Evolutionary conservation across 1,140 invertebrate species (phyloP).

Genomic region (Ylistrum balloti): DNA sequence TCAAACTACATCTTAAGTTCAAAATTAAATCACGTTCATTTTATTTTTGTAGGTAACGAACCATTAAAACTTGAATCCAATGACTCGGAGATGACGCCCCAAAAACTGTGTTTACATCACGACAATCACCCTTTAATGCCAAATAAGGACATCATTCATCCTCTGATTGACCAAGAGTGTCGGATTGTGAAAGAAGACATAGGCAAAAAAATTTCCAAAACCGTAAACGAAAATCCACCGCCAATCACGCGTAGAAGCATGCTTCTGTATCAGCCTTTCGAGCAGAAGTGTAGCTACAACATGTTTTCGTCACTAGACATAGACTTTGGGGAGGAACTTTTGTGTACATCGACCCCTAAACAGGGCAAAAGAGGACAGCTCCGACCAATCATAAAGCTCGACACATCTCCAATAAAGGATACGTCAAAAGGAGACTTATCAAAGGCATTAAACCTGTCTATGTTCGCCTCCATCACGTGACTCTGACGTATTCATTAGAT

Average conservation of each 20-base stretch:
- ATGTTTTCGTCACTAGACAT: not conserved
- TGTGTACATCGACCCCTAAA: slow-evolving; percentile 55
- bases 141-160: not conserved
- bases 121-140: slow-evolving; percentile 37
- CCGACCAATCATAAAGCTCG: not conserved
- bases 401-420: not conserved
- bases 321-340: slow-evolving; percentile 50
- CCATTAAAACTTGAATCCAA: slow-evolving; percentile 18
- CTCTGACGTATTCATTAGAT: not conserved
- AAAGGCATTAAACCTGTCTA: not conserved
- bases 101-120: not conserved
- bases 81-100: not conserved
- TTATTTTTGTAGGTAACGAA: not conserved
- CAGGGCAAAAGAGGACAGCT: slow-evolving; percentile 43
- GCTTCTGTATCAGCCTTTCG: slow-evolving; percentile 33
- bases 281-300: not conserved
- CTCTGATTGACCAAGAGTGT: slow-evolving; percentile 9
- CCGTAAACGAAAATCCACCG: slow-evolving; percentile 23
- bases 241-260: slow-evolving; percentile 42
- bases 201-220: not conserved
- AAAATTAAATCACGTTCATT: not conserved
- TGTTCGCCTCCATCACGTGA: not conserved
- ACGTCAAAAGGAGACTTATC: not conserved
- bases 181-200: not conserved
- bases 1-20: too few species aligned